Base-by-base conservation (phyloP, 2,888 invertebrate genomes). In the Megastigmus dorsalis region DNA sequence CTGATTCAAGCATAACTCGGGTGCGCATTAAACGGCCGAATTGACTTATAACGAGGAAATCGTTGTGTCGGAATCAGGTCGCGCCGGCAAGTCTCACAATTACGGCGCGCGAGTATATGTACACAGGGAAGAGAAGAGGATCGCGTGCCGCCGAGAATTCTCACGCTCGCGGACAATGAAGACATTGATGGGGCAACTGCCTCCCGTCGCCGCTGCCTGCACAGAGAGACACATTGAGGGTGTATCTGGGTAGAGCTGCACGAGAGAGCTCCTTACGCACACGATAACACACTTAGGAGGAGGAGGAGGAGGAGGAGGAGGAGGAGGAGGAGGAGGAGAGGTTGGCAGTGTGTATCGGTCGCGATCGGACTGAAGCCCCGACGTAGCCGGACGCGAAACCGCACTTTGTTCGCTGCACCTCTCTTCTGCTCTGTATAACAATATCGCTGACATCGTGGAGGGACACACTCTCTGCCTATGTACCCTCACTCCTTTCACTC, bases 321-420 rank as follows among this genome's bases (percentile, higher is more conserved):
- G 30, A n/a, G 18, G 30, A 41, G 7, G 57, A 2, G n/a, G 13
- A 20, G 36, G 38, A 38, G 10, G 48, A 3, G 28, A 20, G 0
- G 38, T 1, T 10, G 7, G 13, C 15, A n/a, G 26, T 52, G 20
- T n/a, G 20, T 28, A 48, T 60, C 18, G 45, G 36, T 13, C 50
- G 41, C 68, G 66, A 70, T 48, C 65, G 65, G 67, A n/a, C n/a
- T 38, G 79, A 80, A 81, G 80, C 80, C 80, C 78, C 75, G 66
- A 74, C 67, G 79, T 15, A 48, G 81, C 87, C 86, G 88, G 87
- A 86, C 85, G 85, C 83, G 75, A 86, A 87, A 88, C 87, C 88
- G 81, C 88, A 88, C 83, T 84, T 82, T 80, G 81, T 82, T 84
- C 79, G 82, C 82, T 83, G 80, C 78, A 80, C 72, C 77, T 71